phyloP scores from a whole-genome alignment of 2,888 invertebrate genomes.

The Philopedon plagiatum region DNA sequence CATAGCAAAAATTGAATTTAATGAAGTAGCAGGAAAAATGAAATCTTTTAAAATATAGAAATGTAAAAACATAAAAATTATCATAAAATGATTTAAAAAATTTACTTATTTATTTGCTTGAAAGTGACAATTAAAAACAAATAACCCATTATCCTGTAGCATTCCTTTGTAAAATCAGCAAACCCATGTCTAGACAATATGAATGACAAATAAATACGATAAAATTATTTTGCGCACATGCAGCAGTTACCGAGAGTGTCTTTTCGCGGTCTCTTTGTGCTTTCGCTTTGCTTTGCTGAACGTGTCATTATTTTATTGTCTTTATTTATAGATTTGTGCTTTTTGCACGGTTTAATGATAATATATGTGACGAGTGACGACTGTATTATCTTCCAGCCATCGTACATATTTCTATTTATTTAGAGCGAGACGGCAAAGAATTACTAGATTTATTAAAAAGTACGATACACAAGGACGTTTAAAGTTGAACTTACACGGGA shows the following conservation, averaged over 20 bases:
- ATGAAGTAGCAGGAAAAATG: no score
- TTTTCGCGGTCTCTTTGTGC: slow-evolving; percentile 23
- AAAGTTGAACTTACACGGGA: no score
- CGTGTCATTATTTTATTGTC: slow-evolving; percentile 38
- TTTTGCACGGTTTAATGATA: slow-evolving; percentile 10
- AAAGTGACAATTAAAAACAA: no score
- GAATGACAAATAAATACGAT: slow-evolving; percentile 13
- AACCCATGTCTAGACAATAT: not conserved
- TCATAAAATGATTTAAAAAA: no score
- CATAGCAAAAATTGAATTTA: no score
- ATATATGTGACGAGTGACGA: slow-evolving; percentile 22
- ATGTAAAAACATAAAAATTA: no score
- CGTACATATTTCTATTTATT: slow-evolving; percentile 14
- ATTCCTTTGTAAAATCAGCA: not conserved
- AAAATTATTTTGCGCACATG: slow-evolving; percentile 23
- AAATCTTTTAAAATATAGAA: no score
- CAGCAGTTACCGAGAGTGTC: not conserved
- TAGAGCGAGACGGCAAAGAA: no score
- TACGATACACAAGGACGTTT: no score
- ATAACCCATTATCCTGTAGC: no score
- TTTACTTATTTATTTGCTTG: no score
- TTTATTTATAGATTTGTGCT: slow-evolving; percentile 23
- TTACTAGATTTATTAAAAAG: no score
- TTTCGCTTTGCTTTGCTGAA: not conserved
- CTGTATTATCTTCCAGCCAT: slow-evolving; percentile 10